Evolutionary conservation across 2,888 invertebrate species (phyloP), one percentile per base, ranked within the genome.

Genomic region (Phaonia tiefii): DNA sequence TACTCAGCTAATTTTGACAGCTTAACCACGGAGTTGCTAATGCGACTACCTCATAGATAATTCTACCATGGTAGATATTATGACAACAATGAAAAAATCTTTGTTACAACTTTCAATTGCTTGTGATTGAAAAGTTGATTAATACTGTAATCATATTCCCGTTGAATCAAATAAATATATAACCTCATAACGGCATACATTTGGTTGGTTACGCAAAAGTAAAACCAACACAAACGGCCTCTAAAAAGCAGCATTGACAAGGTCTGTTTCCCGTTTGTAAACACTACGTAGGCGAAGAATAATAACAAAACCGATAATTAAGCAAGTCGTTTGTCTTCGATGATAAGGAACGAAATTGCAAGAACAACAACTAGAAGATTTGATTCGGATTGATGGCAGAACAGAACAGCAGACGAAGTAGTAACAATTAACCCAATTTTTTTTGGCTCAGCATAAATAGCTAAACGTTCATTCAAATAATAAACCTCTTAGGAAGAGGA

Each of bases 381-480:
- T 56, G n/a, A n/a, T n/a, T n/a, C n/a, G n/a, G n/a, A 11, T 51
- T 51, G 11, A 8, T 51, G 15, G 51, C 37, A 37, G 10, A 4
- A 7, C 37, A 37, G 51, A 51, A 49, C 5, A 65, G 22, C 67
- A 65, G 25, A 17, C 1, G 2, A 63, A 79, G 31, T 8, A 31
- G 31, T n/a, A 20, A 17, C 75, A 75, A 31, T 17, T 49, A 46
- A 31, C 54, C 25, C 58, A 56, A 75, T 54, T 76, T 71, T n/a
- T n/a, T 80, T 56, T 8, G 22, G 46, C 20, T 39, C 13, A 10
- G 42, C 31, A 31, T 31, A 31, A 54, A 54, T 54, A 58, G 49
- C 46, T 44, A 13, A 72, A 54, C 65, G 11, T 73, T 73, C 69
- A 80, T 69, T 77, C 42, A 74, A 54, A 58, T 49, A 70, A 73